A percentile compares a stretch with the other conserved stretches of the same genome.
Evolutionary conservation across 2,113 vertebrate species (phyloP).

Genomic region (Okapia johnstoni): DNA sequence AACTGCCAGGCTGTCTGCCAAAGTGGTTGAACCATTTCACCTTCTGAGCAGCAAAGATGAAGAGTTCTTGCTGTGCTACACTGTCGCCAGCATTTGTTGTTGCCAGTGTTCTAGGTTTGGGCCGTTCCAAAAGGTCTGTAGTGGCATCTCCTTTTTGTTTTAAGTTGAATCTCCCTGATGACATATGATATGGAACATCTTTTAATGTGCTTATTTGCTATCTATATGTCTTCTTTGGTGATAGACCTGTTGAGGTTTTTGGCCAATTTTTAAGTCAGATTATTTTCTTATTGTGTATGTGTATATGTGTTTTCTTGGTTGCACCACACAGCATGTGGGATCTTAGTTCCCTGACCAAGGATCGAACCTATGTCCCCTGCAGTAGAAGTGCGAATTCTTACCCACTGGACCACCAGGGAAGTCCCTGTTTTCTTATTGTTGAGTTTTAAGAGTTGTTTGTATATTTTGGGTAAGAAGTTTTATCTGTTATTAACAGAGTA

Average conservation of each 20-base stretch:
- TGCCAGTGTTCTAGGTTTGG: neutral
- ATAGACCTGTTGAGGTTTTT: neutral
- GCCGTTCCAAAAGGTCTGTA: neutral
- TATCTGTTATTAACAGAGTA: neutral
- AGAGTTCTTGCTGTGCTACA: too few species aligned
- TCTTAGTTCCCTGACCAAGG: neutral
- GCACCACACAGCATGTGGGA: neutral
- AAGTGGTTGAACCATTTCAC: neutral
- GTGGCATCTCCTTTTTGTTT: neutral
- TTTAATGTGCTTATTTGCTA: neutral
- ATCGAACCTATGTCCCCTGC: neutral
- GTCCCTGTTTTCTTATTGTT: neutral
- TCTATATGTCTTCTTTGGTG: neutral
- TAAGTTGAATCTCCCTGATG: neutral
- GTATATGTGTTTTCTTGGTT: neutral
- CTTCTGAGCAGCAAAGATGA: neutral
- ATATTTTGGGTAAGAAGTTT: neutral
- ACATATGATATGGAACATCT: neutral
- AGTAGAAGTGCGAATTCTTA: neutral
- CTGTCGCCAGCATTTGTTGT: neutral
- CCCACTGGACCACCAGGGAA: neutral
- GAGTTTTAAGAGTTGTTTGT: neutral
- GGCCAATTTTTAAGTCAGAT: neutral
- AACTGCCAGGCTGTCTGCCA: neutral
- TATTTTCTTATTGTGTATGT: neutral